Conservation (phyloP, 2,888 invertebrate genomes). For the Eupithecia pulchellata region DNA sequence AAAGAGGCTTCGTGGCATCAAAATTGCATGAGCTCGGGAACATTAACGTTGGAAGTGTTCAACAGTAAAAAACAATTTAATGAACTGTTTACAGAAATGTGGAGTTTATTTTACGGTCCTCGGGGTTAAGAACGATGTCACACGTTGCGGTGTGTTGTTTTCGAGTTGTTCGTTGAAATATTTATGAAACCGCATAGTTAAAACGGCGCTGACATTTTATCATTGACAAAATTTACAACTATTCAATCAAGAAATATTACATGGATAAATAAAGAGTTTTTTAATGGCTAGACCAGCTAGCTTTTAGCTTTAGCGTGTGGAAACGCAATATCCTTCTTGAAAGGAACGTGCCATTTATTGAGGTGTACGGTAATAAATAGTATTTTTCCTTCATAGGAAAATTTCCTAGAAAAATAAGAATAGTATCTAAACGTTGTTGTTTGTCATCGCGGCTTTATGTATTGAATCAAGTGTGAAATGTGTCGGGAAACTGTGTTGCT, state of each 20-base stretch:
- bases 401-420: too few species aligned
- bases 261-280: too few species aligned
- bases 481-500: background rate
- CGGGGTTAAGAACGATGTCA: background rate
- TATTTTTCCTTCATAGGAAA: too few species aligned
- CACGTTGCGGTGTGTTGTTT: background rate
- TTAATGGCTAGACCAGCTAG: too few species aligned
- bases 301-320: too few species aligned
- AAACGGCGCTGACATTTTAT: background rate
- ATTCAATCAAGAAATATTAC: background rate
- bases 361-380: too few species aligned
- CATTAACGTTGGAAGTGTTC: background rate
- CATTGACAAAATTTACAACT: background rate
- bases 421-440: background rate
- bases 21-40: slow-evolving; percentile 67
- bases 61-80: background rate
- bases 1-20: slow-evolving; percentile 65
- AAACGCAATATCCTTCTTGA: too few species aligned
- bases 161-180: background rate
- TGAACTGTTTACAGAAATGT: background rate
- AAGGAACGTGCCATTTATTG: too few species aligned
- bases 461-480: background rate
- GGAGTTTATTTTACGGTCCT: background rate
- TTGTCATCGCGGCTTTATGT: background rate
- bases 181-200: background rate